A percentile compares a stretch with the other conserved stretches of the same genome.
Evolutionary conservation across 2,888 invertebrate species (phyloP).

Genomic region (Melikaiella ostensackeni): DNA sequence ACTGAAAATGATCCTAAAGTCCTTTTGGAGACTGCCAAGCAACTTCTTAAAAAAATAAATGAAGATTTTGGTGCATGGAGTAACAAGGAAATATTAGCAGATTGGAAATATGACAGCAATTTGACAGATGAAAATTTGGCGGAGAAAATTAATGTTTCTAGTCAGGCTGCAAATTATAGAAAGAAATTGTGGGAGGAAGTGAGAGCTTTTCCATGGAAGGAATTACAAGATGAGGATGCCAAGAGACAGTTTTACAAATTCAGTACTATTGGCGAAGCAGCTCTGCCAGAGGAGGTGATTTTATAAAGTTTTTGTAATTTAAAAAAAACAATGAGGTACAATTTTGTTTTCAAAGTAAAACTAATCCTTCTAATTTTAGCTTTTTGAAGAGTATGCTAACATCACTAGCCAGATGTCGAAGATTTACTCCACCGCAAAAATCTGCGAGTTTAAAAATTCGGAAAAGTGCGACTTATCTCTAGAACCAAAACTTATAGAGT

Average conservation of each 20-base stretch:
- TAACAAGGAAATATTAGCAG: slow-evolving; percentile 81
- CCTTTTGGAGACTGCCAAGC: slow-evolving; percentile 79
- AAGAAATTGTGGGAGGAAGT: slow-evolving; percentile 84
- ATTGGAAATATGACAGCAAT: slow-evolving; percentile 88
- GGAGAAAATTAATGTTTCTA: slow-evolving; percentile 77
- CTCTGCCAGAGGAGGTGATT: slow-evolving; percentile 82
- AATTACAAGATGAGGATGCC: slow-evolving; percentile 83
- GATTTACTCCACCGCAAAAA: slow-evolving; percentile 87
- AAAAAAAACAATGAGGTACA: not conserved
- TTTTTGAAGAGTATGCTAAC: slow-evolving; percentile 81
- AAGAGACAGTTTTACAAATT: slow-evolving; percentile 87
- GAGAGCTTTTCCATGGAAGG: slow-evolving; percentile 85
- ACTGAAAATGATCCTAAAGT: slow-evolving; percentile 9
- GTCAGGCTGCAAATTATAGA: slow-evolving; percentile 78
- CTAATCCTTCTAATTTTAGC: slow-evolving; percentile 62
- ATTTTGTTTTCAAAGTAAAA: not conserved
- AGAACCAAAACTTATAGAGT: slow-evolving; percentile 87
- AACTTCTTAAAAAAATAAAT: slow-evolving; percentile 82
- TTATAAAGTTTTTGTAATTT: not conserved
- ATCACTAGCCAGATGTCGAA: slow-evolving; percentile 86
- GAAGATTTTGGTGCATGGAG: slow-evolving; percentile 80
- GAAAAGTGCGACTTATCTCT: slow-evolving; percentile 84
- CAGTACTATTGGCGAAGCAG: slow-evolving; percentile 85
- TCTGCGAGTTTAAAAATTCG: slow-evolving; percentile 84
- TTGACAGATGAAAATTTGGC: slow-evolving; percentile 86